Percentiles rank a stretch among this genome's conserved stretches.
Evolutionary conservation across 2,797 vertebrate genomes (phyloP).

Genomic region (Microctenopoma steveboyesi): DNA sequence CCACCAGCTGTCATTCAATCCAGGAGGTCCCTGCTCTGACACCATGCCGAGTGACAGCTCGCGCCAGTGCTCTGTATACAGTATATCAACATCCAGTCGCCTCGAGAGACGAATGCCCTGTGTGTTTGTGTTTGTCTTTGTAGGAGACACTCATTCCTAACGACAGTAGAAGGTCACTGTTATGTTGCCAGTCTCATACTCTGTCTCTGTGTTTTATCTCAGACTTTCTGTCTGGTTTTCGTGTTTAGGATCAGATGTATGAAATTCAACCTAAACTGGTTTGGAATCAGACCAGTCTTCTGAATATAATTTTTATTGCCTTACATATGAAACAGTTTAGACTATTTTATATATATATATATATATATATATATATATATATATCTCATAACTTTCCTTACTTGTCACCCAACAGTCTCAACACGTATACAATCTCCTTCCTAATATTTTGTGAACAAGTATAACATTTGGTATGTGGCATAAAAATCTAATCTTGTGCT

Average conservation of each 20-base stretch:
- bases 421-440: background rate
- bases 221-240: background rate
- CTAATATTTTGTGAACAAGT: background rate
- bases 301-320: too few relatives aligned
- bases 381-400: too few relatives aligned
- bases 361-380: too few relatives aligned
- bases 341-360: too few relatives aligned
- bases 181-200: constrained; percentile 58
- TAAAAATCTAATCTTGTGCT: background rate
- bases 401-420: too few relatives aligned
- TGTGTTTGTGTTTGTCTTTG: constrained; percentile 12
- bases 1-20: constrained; percentile 74
- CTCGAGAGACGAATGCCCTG: constrained; percentile 39
- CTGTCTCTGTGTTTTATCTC: constrained; percentile 20
- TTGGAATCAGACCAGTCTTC: too few relatives aligned
- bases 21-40: constrained; percentile 47
- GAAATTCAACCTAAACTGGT: too few relatives aligned
- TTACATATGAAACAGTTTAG: too few relatives aligned
- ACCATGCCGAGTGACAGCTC: constrained; percentile 63
- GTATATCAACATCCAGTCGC: constrained; percentile 35
- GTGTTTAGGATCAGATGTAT: too few relatives aligned
- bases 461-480: background rate
- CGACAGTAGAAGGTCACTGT: constrained; percentile 74
- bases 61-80: constrained; percentile 24
- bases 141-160: constrained; percentile 59